Conservation (phyloP, 53 echinoderm and acorn worm species). For the Paelopatides confundens region DNA sequence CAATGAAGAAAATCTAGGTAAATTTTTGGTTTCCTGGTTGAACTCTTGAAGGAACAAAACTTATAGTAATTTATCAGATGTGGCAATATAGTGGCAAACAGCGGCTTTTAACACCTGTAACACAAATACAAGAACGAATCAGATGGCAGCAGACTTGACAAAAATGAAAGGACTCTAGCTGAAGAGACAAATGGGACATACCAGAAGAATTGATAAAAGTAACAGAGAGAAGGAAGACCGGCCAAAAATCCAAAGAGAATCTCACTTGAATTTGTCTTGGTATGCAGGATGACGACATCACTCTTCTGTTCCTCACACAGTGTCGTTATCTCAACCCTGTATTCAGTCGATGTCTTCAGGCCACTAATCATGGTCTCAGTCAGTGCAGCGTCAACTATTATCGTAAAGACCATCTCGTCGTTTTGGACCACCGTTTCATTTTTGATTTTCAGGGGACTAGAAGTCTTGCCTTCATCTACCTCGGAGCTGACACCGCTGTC, state of each 20-base stretch:
- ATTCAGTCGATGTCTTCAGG: constrained; percentile 60
- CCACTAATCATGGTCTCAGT: constrained; percentile 59
- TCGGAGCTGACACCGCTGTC: constrained; percentile 46
- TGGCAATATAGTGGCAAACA: too few relatives aligned
- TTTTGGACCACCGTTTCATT: background rate
- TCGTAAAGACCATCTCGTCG: constrained; percentile 3
- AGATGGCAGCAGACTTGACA: too few relatives aligned
- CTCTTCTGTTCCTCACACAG: constrained; percentile 67
- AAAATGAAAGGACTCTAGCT: too few relatives aligned
- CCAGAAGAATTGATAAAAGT: too few relatives aligned
- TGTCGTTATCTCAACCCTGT: constrained; percentile 63
- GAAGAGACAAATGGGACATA: too few relatives aligned
- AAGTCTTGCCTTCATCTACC: constrained; percentile 18
- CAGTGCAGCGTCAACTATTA: constrained; percentile 55
- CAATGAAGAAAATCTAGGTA: too few relatives aligned
- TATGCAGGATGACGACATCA: constrained; percentile 60
- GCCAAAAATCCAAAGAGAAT: constrained; percentile 2
- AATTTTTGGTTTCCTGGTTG: too few relatives aligned
- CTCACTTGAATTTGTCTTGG: constrained; percentile 75
- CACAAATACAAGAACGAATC: too few relatives aligned
- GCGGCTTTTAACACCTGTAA: too few relatives aligned
- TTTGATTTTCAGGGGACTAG: constrained; percentile 12
- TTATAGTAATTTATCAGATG: too few relatives aligned
- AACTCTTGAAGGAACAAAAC: too few relatives aligned
- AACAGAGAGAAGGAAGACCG: background rate